Conservation (phyloP, 2,797 vertebrate species). For the Dermochelys coriacea region DNA sequence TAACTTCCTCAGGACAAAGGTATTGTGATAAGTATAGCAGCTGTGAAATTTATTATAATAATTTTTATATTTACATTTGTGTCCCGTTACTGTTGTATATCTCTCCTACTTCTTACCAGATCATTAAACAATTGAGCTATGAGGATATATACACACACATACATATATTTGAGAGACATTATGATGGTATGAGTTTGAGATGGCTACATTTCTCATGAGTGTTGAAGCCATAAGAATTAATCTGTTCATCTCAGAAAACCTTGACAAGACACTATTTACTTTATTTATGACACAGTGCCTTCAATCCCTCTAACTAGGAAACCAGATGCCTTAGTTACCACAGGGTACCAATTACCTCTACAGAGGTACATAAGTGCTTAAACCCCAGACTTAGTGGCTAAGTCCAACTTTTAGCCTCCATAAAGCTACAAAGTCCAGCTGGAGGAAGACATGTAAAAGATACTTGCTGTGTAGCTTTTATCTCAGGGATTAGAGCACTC, state of each 20-base stretch:
- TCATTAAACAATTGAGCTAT: not conserved
- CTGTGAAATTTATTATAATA: not conserved
- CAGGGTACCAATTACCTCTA: not conserved
- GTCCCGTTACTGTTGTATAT: not conserved
- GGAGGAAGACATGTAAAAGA: not conserved
- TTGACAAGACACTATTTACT: not conserved
- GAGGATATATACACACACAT: not conserved
- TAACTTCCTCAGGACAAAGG: not conserved
- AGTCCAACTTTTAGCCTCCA: not conserved
- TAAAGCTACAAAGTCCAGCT: not conserved
- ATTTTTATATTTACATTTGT: not conserved
- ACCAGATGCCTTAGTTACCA: not conserved
- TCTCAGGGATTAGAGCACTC: not conserved
- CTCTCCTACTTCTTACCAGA: not conserved
- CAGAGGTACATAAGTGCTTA: not conserved
- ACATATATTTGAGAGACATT: not conserved
- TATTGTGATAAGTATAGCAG: not conserved
- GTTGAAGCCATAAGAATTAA: not conserved
- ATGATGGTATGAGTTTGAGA: not conserved
- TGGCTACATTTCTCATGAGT: not conserved
- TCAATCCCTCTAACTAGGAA: not conserved
- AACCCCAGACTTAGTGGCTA: not conserved
- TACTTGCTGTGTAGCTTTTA: not conserved
- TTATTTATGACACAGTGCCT: not conserved
- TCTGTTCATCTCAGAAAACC: not conserved